Evolutionary conservation across 2,888 invertebrate genomes (phyloP), one percentile per base, ranked within the genome.

Genomic region (Orthosia gothica): DNA sequence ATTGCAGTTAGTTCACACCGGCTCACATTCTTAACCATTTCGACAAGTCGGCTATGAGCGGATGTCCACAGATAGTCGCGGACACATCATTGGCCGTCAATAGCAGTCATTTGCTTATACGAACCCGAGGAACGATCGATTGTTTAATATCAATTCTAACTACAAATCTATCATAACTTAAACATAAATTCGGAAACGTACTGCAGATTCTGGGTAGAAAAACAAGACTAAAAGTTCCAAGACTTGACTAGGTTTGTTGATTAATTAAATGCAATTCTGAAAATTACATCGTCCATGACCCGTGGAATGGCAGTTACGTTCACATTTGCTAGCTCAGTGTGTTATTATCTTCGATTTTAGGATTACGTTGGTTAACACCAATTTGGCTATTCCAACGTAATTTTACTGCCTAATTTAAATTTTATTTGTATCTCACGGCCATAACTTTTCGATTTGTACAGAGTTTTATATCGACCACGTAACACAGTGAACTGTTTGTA

Each of bases 21-120:
- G 91, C 93, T 93, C 86, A 89, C 91, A 91, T 91, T 95, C 94
- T 94, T 94, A 94, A 94, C 93, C 91, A 94, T 93, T 93, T 93
- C 91, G 91, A 92, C 94, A 92, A 92, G 92, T 91, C 91, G 86
- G 87, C 87, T 90, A 83, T 68, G 85, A 86, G 89, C 92, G 94
- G 94, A 94, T 94, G 92, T 92, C 90, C 89, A 91, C 89, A 88
- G 87, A 81, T 79, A 81, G 87, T 83, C 87, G 84, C 87, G 85
- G 79, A 85, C 88, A 85, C 88, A 88, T 87, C 87, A 82, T 75
- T 80, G 84, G 77, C 83, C 86, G 87, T 89, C 89, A 88, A 89
- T 86, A 89, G 85, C 78, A 84, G 83, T 78, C 72, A 84, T 82
- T 79, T 83, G 85, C 79, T 86, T 77, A 76, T 80, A 81, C 75